Evolutionary conservation across 2,888 invertebrate species (phyloP).

Genomic region (Temnothorax unifasciatus): DNA sequence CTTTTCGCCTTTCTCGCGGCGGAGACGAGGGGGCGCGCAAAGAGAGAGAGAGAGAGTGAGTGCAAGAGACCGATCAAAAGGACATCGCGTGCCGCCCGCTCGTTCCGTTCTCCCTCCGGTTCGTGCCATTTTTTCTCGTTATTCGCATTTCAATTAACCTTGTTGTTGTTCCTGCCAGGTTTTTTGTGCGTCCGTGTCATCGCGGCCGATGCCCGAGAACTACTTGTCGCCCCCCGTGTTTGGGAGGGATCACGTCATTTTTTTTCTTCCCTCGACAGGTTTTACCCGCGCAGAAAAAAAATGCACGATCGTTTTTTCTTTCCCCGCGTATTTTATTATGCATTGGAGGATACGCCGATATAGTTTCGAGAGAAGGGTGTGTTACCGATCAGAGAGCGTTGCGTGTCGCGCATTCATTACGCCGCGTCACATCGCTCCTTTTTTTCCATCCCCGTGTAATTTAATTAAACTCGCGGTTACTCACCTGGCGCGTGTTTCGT

Average conservation of each 20-base stretch:
- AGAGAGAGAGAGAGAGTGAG: constrained; percentile 27
- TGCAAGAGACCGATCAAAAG: constrained; percentile 74
- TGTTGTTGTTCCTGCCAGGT: constrained; percentile 44
- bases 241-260: not conserved
- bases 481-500: constrained; percentile 24
- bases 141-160: constrained; percentile 67
- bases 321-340: not conserved
- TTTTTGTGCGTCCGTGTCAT: not conserved
- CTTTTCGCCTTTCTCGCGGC: constrained; percentile 12
- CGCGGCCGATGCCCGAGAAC: constrained; percentile 31
- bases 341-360: not conserved
- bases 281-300: not conserved
- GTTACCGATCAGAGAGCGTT: constrained; percentile 57
- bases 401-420: constrained; percentile 67
- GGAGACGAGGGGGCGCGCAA: constrained; percentile 16
- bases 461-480: constrained; percentile 60
- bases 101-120: constrained; percentile 67
- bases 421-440: constrained; percentile 36
- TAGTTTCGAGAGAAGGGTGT: constrained; percentile 24
- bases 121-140: constrained; percentile 44
- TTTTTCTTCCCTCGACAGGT: not conserved
- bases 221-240: not conserved
- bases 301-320: not conserved
- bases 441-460: constrained; percentile 50
- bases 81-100: constrained; percentile 79